These are phyloP conservation scores for Sparus aurata DNA, from an alignment of 2,797 vertebrate species.

Conservation along the genomic window DNA sequence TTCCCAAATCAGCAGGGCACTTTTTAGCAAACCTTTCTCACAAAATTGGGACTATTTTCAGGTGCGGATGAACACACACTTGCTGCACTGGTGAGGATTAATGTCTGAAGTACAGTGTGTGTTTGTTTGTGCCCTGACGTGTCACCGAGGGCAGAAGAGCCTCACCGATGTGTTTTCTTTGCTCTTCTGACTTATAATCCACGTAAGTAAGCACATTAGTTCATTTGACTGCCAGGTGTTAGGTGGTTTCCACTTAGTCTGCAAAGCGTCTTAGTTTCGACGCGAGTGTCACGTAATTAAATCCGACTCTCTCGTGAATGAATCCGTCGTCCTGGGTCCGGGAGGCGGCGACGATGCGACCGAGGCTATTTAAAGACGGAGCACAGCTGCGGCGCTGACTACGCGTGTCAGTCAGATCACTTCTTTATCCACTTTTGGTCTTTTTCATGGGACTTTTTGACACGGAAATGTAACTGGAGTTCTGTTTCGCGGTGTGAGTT, in stretches of 20 bases:
- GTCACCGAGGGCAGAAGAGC: background rate
- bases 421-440: slow-evolving; percentile 1
- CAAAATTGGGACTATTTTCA: background rate
- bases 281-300: slow-evolving; percentile 5
- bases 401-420: background rate
- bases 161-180: background rate
- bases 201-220: background rate
- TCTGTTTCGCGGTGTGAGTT: slow-evolving; percentile 59
- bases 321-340: background rate
- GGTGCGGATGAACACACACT: background rate
- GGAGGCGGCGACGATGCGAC: background rate
- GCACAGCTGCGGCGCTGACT: background rate
- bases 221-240: background rate
- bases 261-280: background rate
- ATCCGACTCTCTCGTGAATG: slow-evolving; percentile 18
- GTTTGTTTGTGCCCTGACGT: background rate
- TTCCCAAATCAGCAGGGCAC: background rate
- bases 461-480: slow-evolving; percentile 19
- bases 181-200: too few relatives aligned
- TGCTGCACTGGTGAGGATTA: background rate
- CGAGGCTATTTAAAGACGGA: slow-evolving; percentile 6
- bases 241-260: background rate
- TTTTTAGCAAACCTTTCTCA: background rate
- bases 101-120: background rate
- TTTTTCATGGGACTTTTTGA: slow-evolving; percentile 32